Evolutionary conservation across 2,113 vertebrate genomes (phyloP).

Genomic region (Gadus macrocephalus): DNA sequence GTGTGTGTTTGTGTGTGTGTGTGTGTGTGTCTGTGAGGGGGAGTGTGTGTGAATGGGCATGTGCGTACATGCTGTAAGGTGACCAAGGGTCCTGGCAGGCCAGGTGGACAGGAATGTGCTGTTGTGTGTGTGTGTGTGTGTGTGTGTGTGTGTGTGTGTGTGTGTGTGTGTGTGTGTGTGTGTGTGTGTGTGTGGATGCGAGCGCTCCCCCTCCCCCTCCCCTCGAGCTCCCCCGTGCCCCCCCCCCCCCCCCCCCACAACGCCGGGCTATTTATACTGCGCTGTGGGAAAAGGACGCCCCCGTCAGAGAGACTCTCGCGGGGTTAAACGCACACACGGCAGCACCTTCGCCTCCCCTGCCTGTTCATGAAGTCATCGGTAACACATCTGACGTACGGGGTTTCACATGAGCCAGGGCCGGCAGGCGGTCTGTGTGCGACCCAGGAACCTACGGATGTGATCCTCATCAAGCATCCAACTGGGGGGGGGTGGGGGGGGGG

Average conservation of each 20-base stretch:
- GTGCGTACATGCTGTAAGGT: slow-evolving; percentile 57
- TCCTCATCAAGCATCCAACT: no score
- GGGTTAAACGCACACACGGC: slow-evolving; percentile 27
- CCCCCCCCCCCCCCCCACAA: slow-evolving; percentile 49
- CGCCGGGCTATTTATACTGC: slow-evolving; percentile 71
- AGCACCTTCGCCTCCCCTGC: no score
- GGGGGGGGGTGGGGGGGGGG: no score
- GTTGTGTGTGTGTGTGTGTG: slow-evolving; percentile 47
- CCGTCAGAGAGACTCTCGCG: slow-evolving; percentile 40
- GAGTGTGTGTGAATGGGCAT: slow-evolving; percentile 3
- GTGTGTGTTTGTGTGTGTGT: no score
- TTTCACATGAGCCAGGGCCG: no score
- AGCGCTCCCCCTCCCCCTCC: slow-evolving; percentile 60
- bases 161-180: no score
- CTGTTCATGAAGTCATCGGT: no score
- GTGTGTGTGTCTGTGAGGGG: neutral
- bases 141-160: no score
- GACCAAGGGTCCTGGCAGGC: slow-evolving; percentile 60
- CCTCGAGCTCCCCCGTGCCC: slow-evolving; percentile 47
- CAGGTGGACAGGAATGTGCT: slow-evolving; percentile 72
- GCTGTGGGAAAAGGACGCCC: slow-evolving; percentile 69
- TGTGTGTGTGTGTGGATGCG: slow-evolving; percentile 32
- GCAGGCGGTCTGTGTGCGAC: no score
- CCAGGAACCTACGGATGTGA: no score
- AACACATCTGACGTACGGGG: no score